A percentile compares a stretch with the other conserved stretches of the same genome.
Evolutionary conservation across 2,888 invertebrate species (phyloP).

Genomic region (Nezara viridula): DNA sequence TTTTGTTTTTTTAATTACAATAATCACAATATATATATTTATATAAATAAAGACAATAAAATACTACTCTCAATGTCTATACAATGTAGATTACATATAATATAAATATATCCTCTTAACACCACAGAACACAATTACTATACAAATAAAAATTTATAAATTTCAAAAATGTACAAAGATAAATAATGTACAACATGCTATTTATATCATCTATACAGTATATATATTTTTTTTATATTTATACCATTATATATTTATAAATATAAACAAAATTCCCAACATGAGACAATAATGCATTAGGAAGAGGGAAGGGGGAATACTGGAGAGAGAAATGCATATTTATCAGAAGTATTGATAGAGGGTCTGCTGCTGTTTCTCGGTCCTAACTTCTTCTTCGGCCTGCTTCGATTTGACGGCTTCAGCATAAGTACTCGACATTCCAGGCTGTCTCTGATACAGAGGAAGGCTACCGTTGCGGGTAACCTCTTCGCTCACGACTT

Average conservation of each 20-base stretch:
- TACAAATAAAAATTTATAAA: slow-evolving; percentile 50
- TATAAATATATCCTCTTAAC: slow-evolving; percentile 48
- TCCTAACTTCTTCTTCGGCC: slow-evolving; percentile 39
- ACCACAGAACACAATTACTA: slow-evolving; percentile 50
- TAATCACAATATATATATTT: slow-evolving; percentile 55
- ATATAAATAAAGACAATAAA: slow-evolving; percentile 59
- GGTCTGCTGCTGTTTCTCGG: slow-evolving; percentile 51
- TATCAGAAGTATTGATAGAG: slow-evolving; percentile 62
- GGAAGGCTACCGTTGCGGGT: slow-evolving; percentile 65
- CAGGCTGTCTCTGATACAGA: slow-evolving; percentile 67
- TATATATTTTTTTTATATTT: slow-evolving; percentile 29
- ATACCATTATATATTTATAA: slow-evolving; percentile 47
- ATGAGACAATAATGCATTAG: slow-evolving; percentile 30
- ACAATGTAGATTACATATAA: slow-evolving; percentile 51
- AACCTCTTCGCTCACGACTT: slow-evolving; percentile 9
- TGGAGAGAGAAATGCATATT: neutral
- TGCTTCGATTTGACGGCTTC: slow-evolving; percentile 61
- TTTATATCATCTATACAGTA: slow-evolving; percentile 47
- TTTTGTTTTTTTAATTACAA: slow-evolving; percentile 38
- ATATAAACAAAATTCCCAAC: slow-evolving; percentile 55
- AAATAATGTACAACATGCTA: slow-evolving; percentile 54
- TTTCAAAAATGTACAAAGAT: slow-evolving; percentile 53
- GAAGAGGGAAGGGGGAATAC: neutral
- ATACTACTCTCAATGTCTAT: slow-evolving; percentile 55
- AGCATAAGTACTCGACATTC: slow-evolving; percentile 61